Conservation (phyloP, 1,140 invertebrate genomes). For the Caenorhabditis inopinata region DNA sequence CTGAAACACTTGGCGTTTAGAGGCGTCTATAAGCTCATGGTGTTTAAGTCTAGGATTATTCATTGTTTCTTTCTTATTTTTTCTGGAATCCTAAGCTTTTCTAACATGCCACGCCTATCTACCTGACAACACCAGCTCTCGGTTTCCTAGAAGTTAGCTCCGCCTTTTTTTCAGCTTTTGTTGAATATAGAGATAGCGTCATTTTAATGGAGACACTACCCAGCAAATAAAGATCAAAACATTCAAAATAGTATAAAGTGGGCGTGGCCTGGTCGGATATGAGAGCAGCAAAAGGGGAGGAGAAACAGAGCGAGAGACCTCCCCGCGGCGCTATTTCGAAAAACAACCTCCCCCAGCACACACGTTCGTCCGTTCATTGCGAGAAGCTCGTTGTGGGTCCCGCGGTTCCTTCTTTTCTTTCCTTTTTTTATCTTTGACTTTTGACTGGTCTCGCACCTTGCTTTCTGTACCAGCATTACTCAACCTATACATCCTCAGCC, state of each 20-base stretch:
- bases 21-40: too few species aligned
- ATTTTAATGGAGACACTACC: neutral
- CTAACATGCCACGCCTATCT: slow-evolving; percentile 18
- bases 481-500: neutral
- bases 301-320: slow-evolving; percentile 28
- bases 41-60: neutral
- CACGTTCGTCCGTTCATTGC: slow-evolving; percentile 31
- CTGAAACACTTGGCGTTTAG: too few species aligned
- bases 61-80: neutral
- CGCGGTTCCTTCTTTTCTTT: neutral
- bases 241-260: slow-evolving; percentile 34
- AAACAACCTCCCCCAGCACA: slow-evolving; percentile 29
- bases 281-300: slow-evolving; percentile 22
- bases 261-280: slow-evolving; percentile 29
- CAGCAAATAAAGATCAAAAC: slow-evolving; percentile 31
- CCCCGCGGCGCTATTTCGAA: slow-evolving; percentile 30
- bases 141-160: too few species aligned
- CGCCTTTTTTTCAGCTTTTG: slow-evolving; percentile 5
- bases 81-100: neutral
- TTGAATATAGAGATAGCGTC: neutral
- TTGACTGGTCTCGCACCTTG: neutral
- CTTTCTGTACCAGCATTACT: neutral
- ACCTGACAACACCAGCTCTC: neutral
- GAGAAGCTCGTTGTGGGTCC: slow-evolving; percentile 28
- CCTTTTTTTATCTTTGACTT: neutral